phyloP scores from a whole-genome alignment of 2,797 vertebrate genomes.

The Mionectes olivaceus region DNA sequence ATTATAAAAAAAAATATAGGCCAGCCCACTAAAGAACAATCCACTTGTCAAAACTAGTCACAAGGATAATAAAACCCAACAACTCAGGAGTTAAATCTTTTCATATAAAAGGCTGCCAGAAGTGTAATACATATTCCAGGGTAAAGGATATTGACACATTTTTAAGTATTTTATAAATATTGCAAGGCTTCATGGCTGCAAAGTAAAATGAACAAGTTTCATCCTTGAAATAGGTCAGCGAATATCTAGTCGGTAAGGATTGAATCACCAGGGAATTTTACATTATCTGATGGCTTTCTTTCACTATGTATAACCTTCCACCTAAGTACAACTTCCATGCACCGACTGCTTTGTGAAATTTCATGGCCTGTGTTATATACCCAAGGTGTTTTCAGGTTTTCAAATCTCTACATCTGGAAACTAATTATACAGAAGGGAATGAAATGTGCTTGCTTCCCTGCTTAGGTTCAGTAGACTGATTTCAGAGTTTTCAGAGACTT shows the following conservation, averaged over 20 bases:
- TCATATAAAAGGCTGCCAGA: not conserved
- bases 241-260: not conserved
- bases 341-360: not conserved
- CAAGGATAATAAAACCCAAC: not conserved
- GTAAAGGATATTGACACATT: not conserved
- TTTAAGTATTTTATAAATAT: conserved; percentile 10
- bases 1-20: not conserved
- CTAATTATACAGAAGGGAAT: conserved; percentile 35
- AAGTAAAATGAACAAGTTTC: conserved; percentile 1
- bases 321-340: not conserved
- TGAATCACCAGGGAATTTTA: not conserved
- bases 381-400: conserved; percentile 24
- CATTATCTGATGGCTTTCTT: conserved; percentile 10
- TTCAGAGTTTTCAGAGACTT: conserved; percentile 15
- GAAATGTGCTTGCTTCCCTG: conserved; percentile 9
- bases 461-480: not conserved
- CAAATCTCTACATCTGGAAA: conserved; percentile 28
- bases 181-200: not conserved
- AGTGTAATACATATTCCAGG: not conserved
- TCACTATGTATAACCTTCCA: not conserved
- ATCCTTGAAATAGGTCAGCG: conserved; percentile 16
- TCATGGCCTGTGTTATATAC: not conserved
- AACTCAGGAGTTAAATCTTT: not conserved
- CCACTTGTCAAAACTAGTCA: not conserved
- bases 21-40: not conserved